Evolutionary conservation across 1,140 invertebrate species (phyloP).

Genomic region (Pollicipes pollicipes): DNA sequence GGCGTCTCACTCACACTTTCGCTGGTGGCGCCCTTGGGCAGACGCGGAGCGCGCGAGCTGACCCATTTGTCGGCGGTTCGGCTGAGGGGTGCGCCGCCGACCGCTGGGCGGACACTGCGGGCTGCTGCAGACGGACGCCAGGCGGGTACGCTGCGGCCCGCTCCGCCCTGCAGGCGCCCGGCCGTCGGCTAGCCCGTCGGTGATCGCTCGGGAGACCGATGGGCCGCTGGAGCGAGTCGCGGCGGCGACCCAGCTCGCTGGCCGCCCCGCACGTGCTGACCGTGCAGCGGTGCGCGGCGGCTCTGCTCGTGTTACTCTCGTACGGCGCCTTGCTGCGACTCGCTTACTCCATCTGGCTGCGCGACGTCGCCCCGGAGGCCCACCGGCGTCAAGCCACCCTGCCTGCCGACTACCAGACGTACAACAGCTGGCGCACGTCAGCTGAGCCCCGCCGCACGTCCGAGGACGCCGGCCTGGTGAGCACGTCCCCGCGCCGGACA

Average conservation of each 20-base stretch:
- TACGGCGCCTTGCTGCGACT: background rate
- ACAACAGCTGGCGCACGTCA: background rate
- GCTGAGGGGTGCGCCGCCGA: too few relatives aligned
- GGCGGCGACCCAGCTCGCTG: too few relatives aligned
- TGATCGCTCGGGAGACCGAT: background rate
- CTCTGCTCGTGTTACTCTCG: background rate
- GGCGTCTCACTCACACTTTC: background rate
- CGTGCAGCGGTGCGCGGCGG: background rate
- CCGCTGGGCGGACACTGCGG: too few relatives aligned
- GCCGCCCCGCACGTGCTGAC: background rate
- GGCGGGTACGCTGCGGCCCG: background rate
- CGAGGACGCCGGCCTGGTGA: background rate
- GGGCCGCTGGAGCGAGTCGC: background rate
- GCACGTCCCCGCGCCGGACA: too few relatives aligned
- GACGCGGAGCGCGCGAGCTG: background rate
- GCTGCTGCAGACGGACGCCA: too few relatives aligned
- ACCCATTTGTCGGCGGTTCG: background rate
- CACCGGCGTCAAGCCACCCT: background rate
- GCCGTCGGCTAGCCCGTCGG: background rate
- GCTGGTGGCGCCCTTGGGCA: background rate
- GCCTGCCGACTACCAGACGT: background rate
- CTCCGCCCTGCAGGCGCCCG: too few relatives aligned
- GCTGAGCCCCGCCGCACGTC: background rate
- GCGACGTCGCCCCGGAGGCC: background rate
- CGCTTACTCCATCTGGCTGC: background rate